Evolutionary conservation across 2,797 vertebrate genomes (phyloP), one percentile per base, ranked within the genome.

Genomic region (Leptodactylus fallax): DNA sequence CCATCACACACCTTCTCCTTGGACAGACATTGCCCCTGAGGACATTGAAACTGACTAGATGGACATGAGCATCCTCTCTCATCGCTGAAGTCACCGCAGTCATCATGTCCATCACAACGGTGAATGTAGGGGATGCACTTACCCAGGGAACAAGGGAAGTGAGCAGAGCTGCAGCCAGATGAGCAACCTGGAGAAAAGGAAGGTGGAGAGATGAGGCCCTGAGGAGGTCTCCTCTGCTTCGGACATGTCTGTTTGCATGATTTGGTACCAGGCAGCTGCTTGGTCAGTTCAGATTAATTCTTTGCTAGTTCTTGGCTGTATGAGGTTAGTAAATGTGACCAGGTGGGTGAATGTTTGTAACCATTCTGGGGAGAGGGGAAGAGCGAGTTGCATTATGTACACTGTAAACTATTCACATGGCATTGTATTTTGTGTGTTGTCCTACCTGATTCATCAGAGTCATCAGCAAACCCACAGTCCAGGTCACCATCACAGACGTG

Each of bases 21-120:
- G 17, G 95, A 90, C 27, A 97, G 81, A 91, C 98, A 99, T 71
- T 7, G 88, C 0, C 91, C 93, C 0, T 94, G 92, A 0, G 95
- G 95, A 19, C 98, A 99, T 93, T 97, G 95, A 87, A 98, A 94
- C 25, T 94, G 93, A 19, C 93, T 96, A 0, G 90, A 58, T 3
- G 91, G 90, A 88, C 98, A 98, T 0, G 91, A 80, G 91, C 94
- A 98, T 91, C 92, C 95, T 0, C 90, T 92, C 91, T 99, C 98
- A n/a, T 99, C 97, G 0, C 96, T 97, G 76, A 96, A 92, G 83
- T 98, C 97, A 0, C 95, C 97, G 8, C 97, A 98, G 95, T 98
- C 96, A 0, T 97, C 95, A 1, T 92, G 96, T 27, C 97, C 96
- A 0, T 98, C 95, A 9, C 97, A 98, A 90, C 94, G 95, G 27